Percentiles rank a stretch among this genome's conserved stretches.
These are phyloP conservation scores for Epizoanthus fatuus DNA, from an alignment of 92 coral and sea anemone species.

Conservation along the genomic window DNA sequence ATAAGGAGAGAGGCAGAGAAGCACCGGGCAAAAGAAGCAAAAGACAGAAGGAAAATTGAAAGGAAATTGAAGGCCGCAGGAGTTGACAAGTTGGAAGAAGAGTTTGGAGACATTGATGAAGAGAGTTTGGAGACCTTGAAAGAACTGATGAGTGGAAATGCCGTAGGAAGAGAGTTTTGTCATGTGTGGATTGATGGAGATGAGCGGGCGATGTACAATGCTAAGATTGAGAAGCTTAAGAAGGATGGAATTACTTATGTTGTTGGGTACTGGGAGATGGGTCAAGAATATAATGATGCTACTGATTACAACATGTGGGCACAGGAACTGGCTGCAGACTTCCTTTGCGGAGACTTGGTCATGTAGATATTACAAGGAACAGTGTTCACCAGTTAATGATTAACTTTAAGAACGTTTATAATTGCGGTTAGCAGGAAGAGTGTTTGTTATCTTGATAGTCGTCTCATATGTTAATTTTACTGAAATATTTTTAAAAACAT, in stretches of 20 bases:
- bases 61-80: neutral
- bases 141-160: neutral
- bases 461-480: too few species aligned
- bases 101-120: neutral
- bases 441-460: too few species aligned
- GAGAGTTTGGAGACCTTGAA: neutral
- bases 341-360: too few species aligned
- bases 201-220: neutral
- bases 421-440: neutral
- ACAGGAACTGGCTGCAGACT: too few species aligned
- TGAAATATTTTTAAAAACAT: too few species aligned
- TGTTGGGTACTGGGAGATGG: too few species aligned
- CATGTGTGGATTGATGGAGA: neutral
- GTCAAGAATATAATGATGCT: too few species aligned
- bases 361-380: too few species aligned
- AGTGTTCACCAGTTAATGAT: too few species aligned
- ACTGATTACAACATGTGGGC: too few species aligned
- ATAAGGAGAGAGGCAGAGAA: neutral
- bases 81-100: neutral
- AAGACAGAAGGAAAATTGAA: neutral
- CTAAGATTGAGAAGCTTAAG: too few species aligned
- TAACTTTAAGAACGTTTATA: neutral
- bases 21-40: neutral
- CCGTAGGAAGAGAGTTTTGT: neutral
- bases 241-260: too few species aligned